phyloP scores from a whole-genome alignment of 2,113 vertebrate species.

The Acanthochromis polyacanthus region DNA sequence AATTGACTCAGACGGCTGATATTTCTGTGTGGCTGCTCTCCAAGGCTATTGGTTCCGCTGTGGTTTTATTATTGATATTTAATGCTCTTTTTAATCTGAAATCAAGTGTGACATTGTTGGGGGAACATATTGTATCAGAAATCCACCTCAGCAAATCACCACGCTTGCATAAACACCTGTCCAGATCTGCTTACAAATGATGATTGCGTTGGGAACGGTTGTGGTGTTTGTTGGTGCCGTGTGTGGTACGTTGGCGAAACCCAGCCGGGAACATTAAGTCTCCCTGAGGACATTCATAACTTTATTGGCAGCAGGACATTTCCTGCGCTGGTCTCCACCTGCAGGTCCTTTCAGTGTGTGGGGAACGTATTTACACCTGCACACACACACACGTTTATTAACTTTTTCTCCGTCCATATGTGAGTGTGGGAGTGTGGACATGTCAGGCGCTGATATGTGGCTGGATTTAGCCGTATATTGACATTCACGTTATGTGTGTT shows the following conservation, averaged over 20 bases:
- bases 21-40: not conserved
- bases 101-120: not conserved
- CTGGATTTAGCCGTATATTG: slow-evolving; percentile 29
- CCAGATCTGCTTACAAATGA: slow-evolving; percentile 1
- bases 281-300: slow-evolving; percentile 35
- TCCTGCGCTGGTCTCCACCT: slow-evolving; percentile 26
- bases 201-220: not conserved
- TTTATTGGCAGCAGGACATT: slow-evolving; percentile 31
- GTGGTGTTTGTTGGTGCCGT: not conserved
- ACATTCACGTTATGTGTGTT: slow-evolving; percentile 42
- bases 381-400: slow-evolving; percentile 35
- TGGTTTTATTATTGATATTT: slow-evolving; percentile 1
- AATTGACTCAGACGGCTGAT: too few relatives aligned
- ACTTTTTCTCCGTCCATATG: slow-evolving; percentile 24
- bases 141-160: slow-evolving; percentile 9
- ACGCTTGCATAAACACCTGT: slow-evolving; percentile 10
- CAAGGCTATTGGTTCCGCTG: not conserved
- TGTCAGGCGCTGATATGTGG: slow-evolving; percentile 25
- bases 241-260: not conserved
- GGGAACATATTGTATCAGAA: not conserved
- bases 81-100: not conserved
- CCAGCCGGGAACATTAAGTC: slow-evolving; percentile 36
- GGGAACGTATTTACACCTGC: slow-evolving; percentile 13
- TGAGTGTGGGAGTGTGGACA: slow-evolving; percentile 15
- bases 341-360: slow-evolving; percentile 17